Percentiles rank a stretch among this genome's conserved stretches.
Evolutionary conservation across 2,888 invertebrate species (phyloP).

Genomic region (Morpho deidamia): DNA sequence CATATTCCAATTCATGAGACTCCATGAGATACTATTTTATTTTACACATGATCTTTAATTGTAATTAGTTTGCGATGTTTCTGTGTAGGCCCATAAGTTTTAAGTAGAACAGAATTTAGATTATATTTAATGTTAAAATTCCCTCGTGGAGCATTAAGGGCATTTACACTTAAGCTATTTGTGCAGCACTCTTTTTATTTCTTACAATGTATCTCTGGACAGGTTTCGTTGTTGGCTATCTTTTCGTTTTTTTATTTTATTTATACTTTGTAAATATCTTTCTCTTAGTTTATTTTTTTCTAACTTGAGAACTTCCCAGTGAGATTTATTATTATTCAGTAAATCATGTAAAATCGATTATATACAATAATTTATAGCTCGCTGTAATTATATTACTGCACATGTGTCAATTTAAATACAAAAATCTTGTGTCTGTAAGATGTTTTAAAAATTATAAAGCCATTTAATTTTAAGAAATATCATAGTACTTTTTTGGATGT

Average conservation of each 20-base stretch:
- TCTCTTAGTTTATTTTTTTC: conserved; percentile 34
- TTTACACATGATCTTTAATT: conserved; percentile 1
- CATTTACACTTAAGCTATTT: conserved; percentile 69
- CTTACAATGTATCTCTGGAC: conserved; percentile 50
- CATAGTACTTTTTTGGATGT: too few relatives aligned
- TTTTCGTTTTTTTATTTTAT: conserved; percentile 34
- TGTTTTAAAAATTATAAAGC: too few relatives aligned
- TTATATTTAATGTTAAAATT: conserved; percentile 61
- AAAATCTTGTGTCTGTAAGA: too few relatives aligned
- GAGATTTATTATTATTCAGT: conserved; percentile 32
- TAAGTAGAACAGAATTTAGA: conserved; percentile 60
- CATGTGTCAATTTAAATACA: too few relatives aligned
- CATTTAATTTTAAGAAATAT: too few relatives aligned
- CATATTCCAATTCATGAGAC: not conserved
- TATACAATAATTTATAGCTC: too few relatives aligned
- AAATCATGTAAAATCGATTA: not conserved
- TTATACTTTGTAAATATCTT: conserved; percentile 43
- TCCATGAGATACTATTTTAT: conserved; percentile 1
- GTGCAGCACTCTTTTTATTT: conserved; percentile 52
- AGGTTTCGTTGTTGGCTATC: conserved; percentile 46
- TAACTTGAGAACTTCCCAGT: conserved; percentile 47
- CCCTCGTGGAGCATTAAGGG: conserved; percentile 56
- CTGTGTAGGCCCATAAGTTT: conserved; percentile 41
- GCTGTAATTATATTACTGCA: too few relatives aligned
- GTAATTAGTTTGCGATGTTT: conserved; percentile 25